These are phyloP conservation scores for Rynchops niger DNA, from an alignment of 2,113 vertebrate genomes.

Conservation along the genomic window DNA sequence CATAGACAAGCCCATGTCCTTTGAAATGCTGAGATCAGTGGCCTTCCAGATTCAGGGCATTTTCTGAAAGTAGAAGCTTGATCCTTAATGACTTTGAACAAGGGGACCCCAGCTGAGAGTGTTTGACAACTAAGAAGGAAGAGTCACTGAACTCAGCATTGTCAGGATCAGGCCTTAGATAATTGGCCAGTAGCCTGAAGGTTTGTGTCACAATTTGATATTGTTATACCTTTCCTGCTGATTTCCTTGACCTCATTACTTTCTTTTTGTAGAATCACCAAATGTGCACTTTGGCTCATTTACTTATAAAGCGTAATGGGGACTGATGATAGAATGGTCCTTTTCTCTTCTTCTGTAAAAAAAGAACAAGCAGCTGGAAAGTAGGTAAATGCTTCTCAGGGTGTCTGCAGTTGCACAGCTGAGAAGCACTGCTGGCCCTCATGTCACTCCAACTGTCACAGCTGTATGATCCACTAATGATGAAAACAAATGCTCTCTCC, in stretches of 20 bases:
- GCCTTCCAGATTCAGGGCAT: neutral
- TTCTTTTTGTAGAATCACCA: neutral
- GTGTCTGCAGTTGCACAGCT: neutral
- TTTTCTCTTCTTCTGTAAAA: neutral
- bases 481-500: neutral
- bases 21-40: neutral
- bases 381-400: neutral
- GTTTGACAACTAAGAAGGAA: neutral
- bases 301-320: neutral
- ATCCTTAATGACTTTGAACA: neutral
- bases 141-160: neutral
- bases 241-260: neutral
- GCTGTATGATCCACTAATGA: neutral
- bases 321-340: neutral
- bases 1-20: neutral
- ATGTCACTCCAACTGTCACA: neutral
- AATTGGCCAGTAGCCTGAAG: neutral
- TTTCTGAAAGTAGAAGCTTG: neutral
- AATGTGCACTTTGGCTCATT: neutral
- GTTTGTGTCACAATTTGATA: neutral
- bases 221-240: neutral
- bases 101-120: neutral
- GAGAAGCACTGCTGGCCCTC: neutral
- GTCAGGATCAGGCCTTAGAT: neutral
- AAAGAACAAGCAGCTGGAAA: neutral